phyloP scores from a whole-genome alignment of 2,888 invertebrate genomes.

The Caenorhabditis imperialis region DNA sequence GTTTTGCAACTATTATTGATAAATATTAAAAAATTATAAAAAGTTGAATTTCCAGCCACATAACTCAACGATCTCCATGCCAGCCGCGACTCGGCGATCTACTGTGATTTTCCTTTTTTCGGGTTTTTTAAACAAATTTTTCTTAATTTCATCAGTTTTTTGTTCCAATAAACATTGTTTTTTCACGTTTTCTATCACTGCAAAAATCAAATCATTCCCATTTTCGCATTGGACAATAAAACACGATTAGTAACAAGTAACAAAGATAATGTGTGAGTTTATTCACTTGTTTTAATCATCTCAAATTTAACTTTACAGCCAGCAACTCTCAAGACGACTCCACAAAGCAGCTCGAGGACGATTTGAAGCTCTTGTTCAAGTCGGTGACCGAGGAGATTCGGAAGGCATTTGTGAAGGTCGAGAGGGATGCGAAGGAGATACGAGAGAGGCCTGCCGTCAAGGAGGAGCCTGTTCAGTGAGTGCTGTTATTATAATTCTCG shows the following conservation, averaged over 20 bases:
- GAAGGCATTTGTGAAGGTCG: background rate
- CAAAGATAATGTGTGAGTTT: background rate
- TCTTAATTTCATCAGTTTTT: too few species aligned
- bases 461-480: background rate
- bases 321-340: too few species aligned
- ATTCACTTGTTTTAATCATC: background rate
- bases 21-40: slow-evolving; percentile 4
- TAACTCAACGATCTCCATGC: slow-evolving; percentile 18
- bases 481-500: background rate
- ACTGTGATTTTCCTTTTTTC: slow-evolving; percentile 14
- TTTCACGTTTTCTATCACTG: background rate
- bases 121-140: slow-evolving; percentile 2
- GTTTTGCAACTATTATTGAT: too few species aligned
- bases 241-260: too few species aligned
- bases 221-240: too few species aligned
- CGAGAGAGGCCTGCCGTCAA: too few species aligned
- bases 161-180: too few species aligned
- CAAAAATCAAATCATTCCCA: too few species aligned
- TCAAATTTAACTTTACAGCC: too few species aligned
- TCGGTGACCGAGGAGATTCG: background rate
- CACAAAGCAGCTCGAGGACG: background rate
- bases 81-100: slow-evolving; percentile 15
- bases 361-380: background rate
- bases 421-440: background rate
- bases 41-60: slow-evolving; percentile 8